Evolutionary conservation across 2,797 vertebrate species (phyloP), one percentile per base, ranked within the genome.

Genomic region (Hypotaenidia okinawae): DNA sequence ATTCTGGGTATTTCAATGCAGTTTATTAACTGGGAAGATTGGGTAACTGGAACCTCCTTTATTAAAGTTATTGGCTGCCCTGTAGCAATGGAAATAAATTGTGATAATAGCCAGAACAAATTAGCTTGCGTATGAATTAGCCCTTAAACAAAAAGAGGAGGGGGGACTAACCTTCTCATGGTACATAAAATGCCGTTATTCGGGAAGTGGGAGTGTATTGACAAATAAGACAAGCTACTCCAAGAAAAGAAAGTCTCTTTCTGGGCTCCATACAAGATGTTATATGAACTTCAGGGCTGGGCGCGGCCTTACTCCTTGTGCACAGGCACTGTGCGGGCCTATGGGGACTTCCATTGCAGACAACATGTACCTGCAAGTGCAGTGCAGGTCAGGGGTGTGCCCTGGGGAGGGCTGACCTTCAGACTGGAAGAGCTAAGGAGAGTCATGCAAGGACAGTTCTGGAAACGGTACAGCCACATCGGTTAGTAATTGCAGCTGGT

Each of bases 71-170:
- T 97, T 96, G 96, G 95, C 95, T 97, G 96, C 95, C 95, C 94
- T 92, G 92, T 96, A 94, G 96, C 94, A 89, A 94, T 0, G 1
- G 92, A 96, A 97, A 97, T 97, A 96, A 96, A 97, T 96, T 96
- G 95, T 94, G 93, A 96, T 97, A 97, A 97, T 97, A 96, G 96
- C 94, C 94, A 96, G 97, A 96, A 97, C 97, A 97, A 97, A 97
- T 97, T 97, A 97, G 95, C 94, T 95, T 81, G 92, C 47, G 15
- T 96, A 94, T 94, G 93, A 96, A 97, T 96, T 96, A 96, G 96
- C 88, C 89, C 70, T 94, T 76, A 96, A 94, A 94, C 3, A 90
- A 89, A 90, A 96, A 83, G 66, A 86, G 92, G 90, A 95, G 92
- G 93, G 77, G 75, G 70, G 93, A 13, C 5, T 39, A 94, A 77